Percentiles rank a stretch among this genome's conserved stretches.
Conservation (phyloP, 2,113 vertebrate species). For the Toxotes jaculatrix region DNA sequence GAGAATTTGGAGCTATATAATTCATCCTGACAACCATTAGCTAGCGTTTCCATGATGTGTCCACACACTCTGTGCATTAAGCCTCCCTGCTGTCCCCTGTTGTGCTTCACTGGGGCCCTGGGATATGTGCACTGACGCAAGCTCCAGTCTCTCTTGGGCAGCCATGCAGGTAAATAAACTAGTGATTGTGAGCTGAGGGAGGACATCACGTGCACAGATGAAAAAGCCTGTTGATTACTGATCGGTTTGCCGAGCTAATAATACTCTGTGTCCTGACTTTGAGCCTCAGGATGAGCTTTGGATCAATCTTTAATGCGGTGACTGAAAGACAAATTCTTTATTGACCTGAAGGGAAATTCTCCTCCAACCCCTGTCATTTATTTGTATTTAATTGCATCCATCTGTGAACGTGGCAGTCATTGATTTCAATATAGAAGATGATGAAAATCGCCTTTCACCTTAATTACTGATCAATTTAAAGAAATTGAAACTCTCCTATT, state of each 20-base stretch:
- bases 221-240: conserved; percentile 54
- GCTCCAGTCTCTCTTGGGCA: conserved; percentile 61
- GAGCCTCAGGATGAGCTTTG: conserved; percentile 24
- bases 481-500: conserved; percentile 30
- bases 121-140: conserved; percentile 76
- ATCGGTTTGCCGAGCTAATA: neutral
- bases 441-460: conserved; percentile 39
- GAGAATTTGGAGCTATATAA: conserved; percentile 18
- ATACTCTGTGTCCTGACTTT: conserved; percentile 1
- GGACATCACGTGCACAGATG: conserved; percentile 28
- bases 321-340: conserved; percentile 39
- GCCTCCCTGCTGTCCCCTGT: conserved; percentile 39
- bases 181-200: conserved; percentile 64
- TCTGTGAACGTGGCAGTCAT: conserved; percentile 1
- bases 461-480: conserved; percentile 32
- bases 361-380: neutral
- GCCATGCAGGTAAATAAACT: conserved; percentile 74
- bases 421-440: conserved; percentile 34
- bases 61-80: conserved; percentile 49
- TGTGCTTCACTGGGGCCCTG: conserved; percentile 42
- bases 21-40: conserved; percentile 58
- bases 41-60: conserved; percentile 58
- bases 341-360: conserved; percentile 35
- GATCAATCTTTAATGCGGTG: conserved; percentile 49
- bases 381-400: conserved; percentile 39